A percentile compares a stretch with the other conserved stretches of the same genome.
phyloP scores from a whole-genome alignment of 2,888 invertebrate species.

The Tetropium fuscum region DNA sequence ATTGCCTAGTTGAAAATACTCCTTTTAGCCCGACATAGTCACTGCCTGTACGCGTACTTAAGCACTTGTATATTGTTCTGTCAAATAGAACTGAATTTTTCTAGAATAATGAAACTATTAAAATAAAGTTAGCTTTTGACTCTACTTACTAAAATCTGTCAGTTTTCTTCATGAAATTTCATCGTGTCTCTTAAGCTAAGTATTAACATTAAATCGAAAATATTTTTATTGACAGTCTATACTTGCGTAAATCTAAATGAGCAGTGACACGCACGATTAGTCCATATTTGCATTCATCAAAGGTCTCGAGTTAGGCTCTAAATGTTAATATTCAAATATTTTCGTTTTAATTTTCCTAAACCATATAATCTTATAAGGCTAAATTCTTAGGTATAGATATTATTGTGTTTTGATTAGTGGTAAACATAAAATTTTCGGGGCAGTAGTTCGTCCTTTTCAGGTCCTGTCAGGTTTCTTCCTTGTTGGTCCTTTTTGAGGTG shows the following conservation, averaged over 20 bases:
- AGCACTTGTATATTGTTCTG: slow-evolving; percentile 8
- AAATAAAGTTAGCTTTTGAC: slow-evolving; percentile 42
- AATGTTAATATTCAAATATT: slow-evolving; percentile 13
- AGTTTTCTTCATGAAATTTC: slow-evolving; percentile 65
- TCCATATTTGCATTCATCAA: too few relatives aligned
- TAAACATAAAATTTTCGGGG: slow-evolving; percentile 56
- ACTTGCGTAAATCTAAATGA: too few relatives aligned
- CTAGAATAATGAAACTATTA: slow-evolving; percentile 4
- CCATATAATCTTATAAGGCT: slow-evolving; percentile 32
- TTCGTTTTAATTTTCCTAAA: slow-evolving; percentile 32
- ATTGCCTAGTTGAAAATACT: slow-evolving; percentile 34
- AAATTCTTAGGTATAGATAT: slow-evolving; percentile 32
- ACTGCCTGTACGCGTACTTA: slow-evolving; percentile 33
- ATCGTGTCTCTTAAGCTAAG: slow-evolving; percentile 56
- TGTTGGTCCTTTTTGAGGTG: slow-evolving; percentile 63
- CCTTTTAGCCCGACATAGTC: slow-evolving; percentile 47
- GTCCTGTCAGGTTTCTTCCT: slow-evolving; percentile 61
- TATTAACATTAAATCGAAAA: slow-evolving; percentile 35
- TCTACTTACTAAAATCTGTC: slow-evolving; percentile 42
- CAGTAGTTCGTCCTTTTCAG: slow-evolving; percentile 65
- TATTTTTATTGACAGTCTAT: too few relatives aligned
- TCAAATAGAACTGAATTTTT: slow-evolving; percentile 8
- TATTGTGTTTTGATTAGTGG: slow-evolving; percentile 38
- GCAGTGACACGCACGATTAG: too few relatives aligned
- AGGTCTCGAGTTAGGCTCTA: not conserved